phyloP scores from a whole-genome alignment of 2,888 invertebrate genomes.

The Sturmia bella region DNA sequence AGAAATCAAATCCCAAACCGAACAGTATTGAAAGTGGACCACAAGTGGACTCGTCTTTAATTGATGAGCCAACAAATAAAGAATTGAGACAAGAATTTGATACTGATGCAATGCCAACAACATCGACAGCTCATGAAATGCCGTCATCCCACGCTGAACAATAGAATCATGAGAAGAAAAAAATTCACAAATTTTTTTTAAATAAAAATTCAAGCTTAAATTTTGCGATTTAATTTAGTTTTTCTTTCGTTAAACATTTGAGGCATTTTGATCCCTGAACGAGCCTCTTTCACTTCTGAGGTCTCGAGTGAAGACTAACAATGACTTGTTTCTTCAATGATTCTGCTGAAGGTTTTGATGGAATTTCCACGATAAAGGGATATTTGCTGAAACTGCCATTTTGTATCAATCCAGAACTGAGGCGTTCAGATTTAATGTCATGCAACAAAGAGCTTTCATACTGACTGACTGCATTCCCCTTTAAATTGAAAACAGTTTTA shows the following conservation, averaged over 20 bases:
- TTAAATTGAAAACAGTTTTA: background rate
- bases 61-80: background rate
- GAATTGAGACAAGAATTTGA: too few species aligned
- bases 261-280: background rate
- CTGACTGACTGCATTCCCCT: conserved; percentile 1
- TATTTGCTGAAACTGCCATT: conserved; percentile 53
- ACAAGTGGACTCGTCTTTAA: background rate
- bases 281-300: background rate
- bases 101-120: too few species aligned
- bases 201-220: background rate
- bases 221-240: background rate
- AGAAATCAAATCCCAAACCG: conserved; percentile 35
- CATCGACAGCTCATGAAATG: background rate
- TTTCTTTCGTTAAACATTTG: background rate
- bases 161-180: conserved; percentile 21
- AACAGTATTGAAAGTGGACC: background rate
- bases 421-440: background rate
- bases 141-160: conserved; percentile 8
- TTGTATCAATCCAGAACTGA: conserved; percentile 42
- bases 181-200: background rate
- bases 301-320: background rate
- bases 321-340: conserved; percentile 7
- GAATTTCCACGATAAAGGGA: conserved; percentile 52
- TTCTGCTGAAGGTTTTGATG: conserved; percentile 35
- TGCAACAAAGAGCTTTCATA: background rate